phyloP scores from a whole-genome alignment of 1,140 invertebrate genomes.

The Drosophila pseudoananassae region DNA sequence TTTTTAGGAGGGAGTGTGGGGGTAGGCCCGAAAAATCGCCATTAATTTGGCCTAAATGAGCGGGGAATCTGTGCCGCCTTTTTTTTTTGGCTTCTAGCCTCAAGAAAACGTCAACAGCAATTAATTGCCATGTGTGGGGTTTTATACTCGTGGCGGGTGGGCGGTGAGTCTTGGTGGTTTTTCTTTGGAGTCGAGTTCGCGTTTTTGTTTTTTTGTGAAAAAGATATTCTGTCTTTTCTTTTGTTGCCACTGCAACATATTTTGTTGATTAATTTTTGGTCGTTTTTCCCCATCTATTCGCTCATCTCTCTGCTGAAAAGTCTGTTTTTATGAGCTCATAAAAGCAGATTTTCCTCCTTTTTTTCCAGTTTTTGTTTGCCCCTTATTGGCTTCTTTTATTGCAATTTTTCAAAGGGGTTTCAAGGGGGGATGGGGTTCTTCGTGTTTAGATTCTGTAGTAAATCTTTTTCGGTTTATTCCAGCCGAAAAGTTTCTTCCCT shows the following conservation, averaged over 20 bases:
- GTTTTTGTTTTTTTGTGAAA: conserved; percentile 1
- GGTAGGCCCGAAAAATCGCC: conserved; percentile 17
- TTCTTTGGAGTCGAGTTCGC: background rate
- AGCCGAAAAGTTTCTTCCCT: conserved; percentile 11
- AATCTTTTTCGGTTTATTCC: conserved; percentile 16
- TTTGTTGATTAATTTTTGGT: conserved; percentile 62
- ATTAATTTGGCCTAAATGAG: conserved; percentile 57
- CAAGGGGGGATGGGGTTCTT: background rate
- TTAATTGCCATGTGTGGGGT: conserved; percentile 47
- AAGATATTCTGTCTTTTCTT: conserved; percentile 1
- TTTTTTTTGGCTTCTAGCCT: conserved; percentile 8
- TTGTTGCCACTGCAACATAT: conserved; percentile 44
- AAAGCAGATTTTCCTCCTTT: conserved; percentile 45
- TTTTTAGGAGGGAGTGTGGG: background rate
- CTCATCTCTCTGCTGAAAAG: conserved; percentile 9
- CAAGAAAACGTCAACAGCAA: conserved; percentile 51
- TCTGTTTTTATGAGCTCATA: conserved; percentile 53
- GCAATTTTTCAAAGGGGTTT: conserved; percentile 31
- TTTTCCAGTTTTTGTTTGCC: conserved; percentile 15
- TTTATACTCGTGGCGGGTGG: background rate
- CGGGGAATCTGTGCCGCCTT: conserved; percentile 29
- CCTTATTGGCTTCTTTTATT: conserved; percentile 45
- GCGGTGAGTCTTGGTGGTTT: too few species aligned
- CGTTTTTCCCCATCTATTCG: conserved; percentile 7
- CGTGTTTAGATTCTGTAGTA: conserved; percentile 22